Conservation (phyloP, 2,888 invertebrate species). For the Drosophila parthenogenetica region DNA sequence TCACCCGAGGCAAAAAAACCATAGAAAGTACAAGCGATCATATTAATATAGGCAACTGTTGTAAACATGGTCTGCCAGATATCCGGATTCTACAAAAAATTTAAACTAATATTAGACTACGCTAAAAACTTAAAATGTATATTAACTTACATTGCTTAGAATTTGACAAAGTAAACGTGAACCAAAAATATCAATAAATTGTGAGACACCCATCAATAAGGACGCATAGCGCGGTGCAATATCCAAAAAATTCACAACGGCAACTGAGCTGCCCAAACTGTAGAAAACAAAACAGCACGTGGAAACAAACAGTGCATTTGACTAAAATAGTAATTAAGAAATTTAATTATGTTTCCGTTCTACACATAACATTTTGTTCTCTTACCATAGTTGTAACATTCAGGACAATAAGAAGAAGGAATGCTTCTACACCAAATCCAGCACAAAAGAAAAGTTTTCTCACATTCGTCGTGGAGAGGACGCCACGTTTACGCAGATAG, state of each 20-base stretch:
- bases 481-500: constrained; percentile 93
- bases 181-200: too few relatives aligned
- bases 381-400: constrained; percentile 91
- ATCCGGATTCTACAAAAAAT: too few relatives aligned
- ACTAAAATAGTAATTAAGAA: too few relatives aligned
- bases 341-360: too few relatives aligned
- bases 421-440: constrained; percentile 99
- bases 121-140: not conserved
- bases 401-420: constrained; percentile 98
- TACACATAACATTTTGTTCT: too few relatives aligned
- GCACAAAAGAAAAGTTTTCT: constrained; percentile 99
- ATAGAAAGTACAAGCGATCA: constrained; percentile 98
- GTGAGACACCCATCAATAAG: constrained; percentile 98
- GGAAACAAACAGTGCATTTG: too few relatives aligned
- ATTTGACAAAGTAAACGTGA: constrained; percentile 85
- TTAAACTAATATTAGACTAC: too few relatives aligned
- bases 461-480: constrained; percentile 95
- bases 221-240: constrained; percentile 98
- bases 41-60: too few relatives aligned
- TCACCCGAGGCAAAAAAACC: constrained; percentile 99
- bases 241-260: constrained; percentile 99
- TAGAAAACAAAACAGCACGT: constrained; percentile 94
- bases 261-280: constrained; percentile 99
- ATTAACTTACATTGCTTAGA: constrained; percentile 88
- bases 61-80: too few relatives aligned